Base-by-base conservation (phyloP, 2,797 vertebrate genomes). In the Sardinella longiceps region DNA sequence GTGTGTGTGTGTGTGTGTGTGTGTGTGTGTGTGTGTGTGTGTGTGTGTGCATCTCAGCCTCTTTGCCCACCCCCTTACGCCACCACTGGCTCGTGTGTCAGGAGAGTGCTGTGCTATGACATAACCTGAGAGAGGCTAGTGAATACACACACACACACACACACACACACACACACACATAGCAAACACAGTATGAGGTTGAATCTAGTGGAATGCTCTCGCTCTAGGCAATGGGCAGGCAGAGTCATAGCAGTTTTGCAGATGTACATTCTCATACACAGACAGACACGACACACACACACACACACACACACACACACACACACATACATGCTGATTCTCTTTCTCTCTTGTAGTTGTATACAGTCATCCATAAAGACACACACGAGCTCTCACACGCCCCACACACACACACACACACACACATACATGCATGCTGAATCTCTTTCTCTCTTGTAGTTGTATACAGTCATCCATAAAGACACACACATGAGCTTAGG, bases 201-300 rank as follows among this genome's bases (percentile, higher is more conserved):
- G 56, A 86, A 9, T 25, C 84, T 80, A 85, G 7, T 77, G 84
- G 85, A 87, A 87, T 86, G 82, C 45, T 87, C 77, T 45, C 15
- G 48, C 80, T 84, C 53, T 50, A 50, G 84, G 80, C 50, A 58
- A 66, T 70, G 82, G 56, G 77, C 80, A 84, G 18, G 53, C 70
- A 43, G 70, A 18, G 43, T 23, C 20, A 7, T 20, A 77, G 70
- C 20, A 77, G 20, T 77, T 74, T 77, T 77, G 37, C 33, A 77
- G 70, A 77, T 77, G 70, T 53, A 20, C 70, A 70, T 30, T 70
- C 63, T 33, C 0, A 63, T 63, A 25, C n/a, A 63, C 53, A 56
- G n/a, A n/a, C n/a, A n/a, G n/a, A n/a, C n/a, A n/a, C n/a, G n/a
- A n/a, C n/a, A n/a, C n/a, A n/a, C n/a, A n/a, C n/a, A n/a, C n/a